Conservation (phyloP, 2,113 vertebrate species). For the Raja brachyura region DNA sequence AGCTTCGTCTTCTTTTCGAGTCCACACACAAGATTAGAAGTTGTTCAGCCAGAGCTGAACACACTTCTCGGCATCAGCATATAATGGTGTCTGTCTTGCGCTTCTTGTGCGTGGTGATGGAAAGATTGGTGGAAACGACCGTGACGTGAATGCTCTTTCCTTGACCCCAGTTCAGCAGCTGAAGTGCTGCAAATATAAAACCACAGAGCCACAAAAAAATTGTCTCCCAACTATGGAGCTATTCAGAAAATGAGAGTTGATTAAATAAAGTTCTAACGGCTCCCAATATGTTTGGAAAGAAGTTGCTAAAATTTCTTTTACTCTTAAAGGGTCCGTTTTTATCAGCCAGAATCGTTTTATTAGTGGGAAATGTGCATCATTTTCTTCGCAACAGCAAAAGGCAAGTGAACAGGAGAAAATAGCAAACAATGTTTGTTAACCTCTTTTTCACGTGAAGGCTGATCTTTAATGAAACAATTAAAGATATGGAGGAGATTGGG, state of each 20-base stretch:
- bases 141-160: no score
- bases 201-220: background rate
- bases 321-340: background rate
- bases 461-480: background rate
- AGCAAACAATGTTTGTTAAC: background rate
- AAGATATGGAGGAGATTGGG: background rate
- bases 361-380: background rate
- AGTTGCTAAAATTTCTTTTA: background rate
- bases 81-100: no score
- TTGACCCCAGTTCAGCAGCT: background rate
- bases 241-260: background rate
- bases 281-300: background rate
- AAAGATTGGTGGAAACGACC: no score
- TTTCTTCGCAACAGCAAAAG: background rate
- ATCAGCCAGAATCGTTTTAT: background rate
- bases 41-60: no score
- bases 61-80: no score
- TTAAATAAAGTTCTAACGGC: background rate
- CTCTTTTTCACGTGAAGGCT: background rate
- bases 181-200: background rate
- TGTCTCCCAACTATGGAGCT: background rate
- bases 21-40: no score
- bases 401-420: background rate
- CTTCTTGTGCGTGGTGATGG: no score
- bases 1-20: background rate